Evolutionary conservation across 1,140 invertebrate species (phyloP), one percentile per base, ranked within the genome.

Genomic region (Rhopalosiphum maidis): DNA sequence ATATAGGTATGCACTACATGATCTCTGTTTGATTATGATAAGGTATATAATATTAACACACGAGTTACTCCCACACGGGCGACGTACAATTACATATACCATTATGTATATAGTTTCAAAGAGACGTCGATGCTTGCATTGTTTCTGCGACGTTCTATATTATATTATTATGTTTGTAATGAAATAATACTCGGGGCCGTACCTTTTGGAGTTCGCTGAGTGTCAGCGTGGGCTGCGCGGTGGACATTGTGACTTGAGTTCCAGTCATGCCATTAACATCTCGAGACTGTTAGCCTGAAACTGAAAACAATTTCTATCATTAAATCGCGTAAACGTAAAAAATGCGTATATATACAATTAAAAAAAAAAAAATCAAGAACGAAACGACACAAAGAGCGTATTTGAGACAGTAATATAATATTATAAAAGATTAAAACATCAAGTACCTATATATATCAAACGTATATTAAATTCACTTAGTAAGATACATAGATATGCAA

Each of bases 171-270:
- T 90, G 86, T 55, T 35, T 9, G 22, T 51, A 90, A 23, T 43
- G 89, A 55, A 21, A 43, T 77, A 48, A 82, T n/a, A 48, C 25
- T 54, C 21, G 23, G 51, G 4, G 11, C 35, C 82, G 25, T 60
- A 88, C 93, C 85, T 88, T 93, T 48, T 93, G 82, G 48, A 92
- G 88, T 55, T 93, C 93, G 37, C 93, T 93, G 22, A 93, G 93
- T 43, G 41, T 88, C 68, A 93, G 60, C 48, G 93, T 90, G 88
- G 93, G 93, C 48, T 92, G 91, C 23, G 91, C 23, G 43, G 68
- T 92, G 48, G 91, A 85, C 91, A 92, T 92, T 85, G 82, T 48
- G 46, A 51, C 91, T 83, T 92, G 91, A 51, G 77, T 85, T 85
- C 77, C 90, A 23, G 46, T 51, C 77, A 92, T 92, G 15, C 77